Conservation (phyloP, 2,888 invertebrate genomes). For the Syritta pipiens region DNA sequence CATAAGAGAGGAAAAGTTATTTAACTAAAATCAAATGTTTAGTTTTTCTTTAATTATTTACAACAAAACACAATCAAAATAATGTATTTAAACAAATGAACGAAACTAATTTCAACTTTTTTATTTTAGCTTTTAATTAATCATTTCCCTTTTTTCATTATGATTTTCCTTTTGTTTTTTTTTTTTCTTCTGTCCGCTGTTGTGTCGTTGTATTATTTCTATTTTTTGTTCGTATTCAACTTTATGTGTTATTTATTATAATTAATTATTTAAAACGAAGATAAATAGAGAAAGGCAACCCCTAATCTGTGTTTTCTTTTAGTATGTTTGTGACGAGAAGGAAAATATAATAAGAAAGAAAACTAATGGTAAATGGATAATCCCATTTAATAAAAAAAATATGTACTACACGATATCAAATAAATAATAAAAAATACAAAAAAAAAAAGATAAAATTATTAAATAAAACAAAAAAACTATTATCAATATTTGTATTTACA, state of each 20-base stretch:
- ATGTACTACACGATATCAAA: slow-evolving; percentile 44
- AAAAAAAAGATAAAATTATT: slow-evolving; percentile 27
- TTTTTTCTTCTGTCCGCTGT: slow-evolving; percentile 57
- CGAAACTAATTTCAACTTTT: slow-evolving; percentile 17
- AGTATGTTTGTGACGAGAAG: slow-evolving; percentile 41
- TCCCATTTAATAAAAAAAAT: slow-evolving; percentile 19
- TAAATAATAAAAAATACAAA: slow-evolving; percentile 33
- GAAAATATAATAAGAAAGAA: slow-evolving; percentile 14
- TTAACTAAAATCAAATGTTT: slow-evolving; percentile 16
- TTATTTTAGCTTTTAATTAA: slow-evolving; percentile 19
- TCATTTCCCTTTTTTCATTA: slow-evolving; percentile 10
- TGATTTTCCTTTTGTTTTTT: slow-evolving; percentile 40
- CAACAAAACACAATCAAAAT: slow-evolving; percentile 50
- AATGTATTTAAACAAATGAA: slow-evolving; percentile 41
- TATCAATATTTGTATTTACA: slow-evolving; percentile 65
- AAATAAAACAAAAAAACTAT: slow-evolving; percentile 31
- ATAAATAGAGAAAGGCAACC: not conserved
- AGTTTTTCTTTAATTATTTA: slow-evolving; percentile 18
- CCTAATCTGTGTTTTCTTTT: slow-evolving; percentile 47
- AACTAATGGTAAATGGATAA: too few species aligned
- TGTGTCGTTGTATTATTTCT: slow-evolving; percentile 61
- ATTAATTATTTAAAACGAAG: slow-evolving; percentile 46
- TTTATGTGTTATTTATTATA: slow-evolving; percentile 68
- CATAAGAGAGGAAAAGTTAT: slow-evolving; percentile 60
- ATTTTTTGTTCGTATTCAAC: slow-evolving; percentile 40